Evolutionary conservation across 2,888 invertebrate species (phyloP), one percentile per base, ranked within the genome.

Genomic region (Drosophila demipolita): DNA sequence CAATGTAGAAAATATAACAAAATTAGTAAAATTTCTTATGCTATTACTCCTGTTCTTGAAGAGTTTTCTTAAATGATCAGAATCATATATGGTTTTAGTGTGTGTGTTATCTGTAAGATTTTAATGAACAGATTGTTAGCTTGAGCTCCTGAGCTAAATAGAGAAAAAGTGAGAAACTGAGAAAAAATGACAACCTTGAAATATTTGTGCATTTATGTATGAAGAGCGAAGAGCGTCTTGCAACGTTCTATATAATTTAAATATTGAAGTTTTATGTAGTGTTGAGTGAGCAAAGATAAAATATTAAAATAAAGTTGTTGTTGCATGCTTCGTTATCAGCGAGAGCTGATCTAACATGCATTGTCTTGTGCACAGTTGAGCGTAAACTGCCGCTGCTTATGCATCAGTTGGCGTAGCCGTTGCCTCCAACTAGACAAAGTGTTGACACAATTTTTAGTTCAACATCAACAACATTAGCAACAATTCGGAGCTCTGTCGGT

Each of bases 381-480:
- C 79, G 78, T 78, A 62, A 74, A 66, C 50, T 62, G 66, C 65
- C 11, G 64, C 57, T 32, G 65, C 26, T 36, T 33, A 36, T 12
- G 60, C 7, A 38, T 38, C 61, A 38, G 53, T 59, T 38, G 50
- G 15, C 17, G 67, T 66, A 58, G 49, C 57, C 64, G 77, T 55
- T 67, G 74, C 53, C 67, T 66, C 59, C 66, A 64, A 78, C 86
- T 86, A 80, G 65, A 67, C 83, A 78, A 87, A 85, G 80, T 85
- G 88, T 78, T 84, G 88, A 84, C 86, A 86, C 64, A 84, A 84
- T 83, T 75, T n/a, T 3, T 79, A 66, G 59, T 63, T 57, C 35
- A 78, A 73, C 64, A 57, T 20, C 45, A 71, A 32, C 52, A 53
- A 53, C 48, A 58, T 33, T 40, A 45, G 58, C 52, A 38, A 36